These are phyloP conservation scores for Clarias pachynema DNA, from an alignment of 2,797 vertebrate genomes.

Conservation along the genomic window DNA sequence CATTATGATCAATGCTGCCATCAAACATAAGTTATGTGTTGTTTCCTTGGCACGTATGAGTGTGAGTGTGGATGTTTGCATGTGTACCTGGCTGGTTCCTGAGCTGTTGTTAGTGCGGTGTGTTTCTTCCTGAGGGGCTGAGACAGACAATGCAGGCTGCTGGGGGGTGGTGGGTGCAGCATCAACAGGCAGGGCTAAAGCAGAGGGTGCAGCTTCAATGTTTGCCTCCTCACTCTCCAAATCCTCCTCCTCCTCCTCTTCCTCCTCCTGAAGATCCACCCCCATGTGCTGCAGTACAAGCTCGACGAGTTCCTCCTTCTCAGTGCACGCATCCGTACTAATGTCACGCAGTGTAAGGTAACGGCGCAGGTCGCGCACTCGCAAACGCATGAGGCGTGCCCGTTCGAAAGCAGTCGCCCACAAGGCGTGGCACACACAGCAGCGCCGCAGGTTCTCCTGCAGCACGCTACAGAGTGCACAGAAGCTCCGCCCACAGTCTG, in stretches of 20 bases:
- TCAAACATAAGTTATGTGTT: not conserved
- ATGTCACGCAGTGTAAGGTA: slow-evolving; percentile 94
- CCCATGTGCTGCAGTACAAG: slow-evolving; percentile 89
- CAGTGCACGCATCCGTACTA: slow-evolving; percentile 90
- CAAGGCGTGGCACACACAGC: slow-evolving; percentile 89
- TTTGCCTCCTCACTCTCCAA: slow-evolving; percentile 57
- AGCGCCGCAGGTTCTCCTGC: slow-evolving; percentile 89
- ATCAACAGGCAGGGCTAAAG: slow-evolving; percentile 77
- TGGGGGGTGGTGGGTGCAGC: slow-evolving; percentile 76
- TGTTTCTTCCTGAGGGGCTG: slow-evolving; percentile 83
- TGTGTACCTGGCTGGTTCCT: slow-evolving; percentile 77
- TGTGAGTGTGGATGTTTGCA: slow-evolving; percentile 18
- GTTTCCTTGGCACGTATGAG: slow-evolving; percentile 1
- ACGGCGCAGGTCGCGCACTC: slow-evolving; percentile 94
- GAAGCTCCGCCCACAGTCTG: slow-evolving; percentile 95
- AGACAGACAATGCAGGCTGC: slow-evolving; percentile 73
- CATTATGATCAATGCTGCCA: not conserved
- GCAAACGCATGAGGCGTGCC: slow-evolving; percentile 89
- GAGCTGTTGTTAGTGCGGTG: slow-evolving; percentile 81
- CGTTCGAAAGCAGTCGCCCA: slow-evolving; percentile 92
- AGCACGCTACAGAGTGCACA: slow-evolving; percentile 91
- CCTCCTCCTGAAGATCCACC: slow-evolving; percentile 69
- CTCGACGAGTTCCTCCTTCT: slow-evolving; percentile 97
- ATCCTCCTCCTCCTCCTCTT: slow-evolving; percentile 70
- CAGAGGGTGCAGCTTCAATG: slow-evolving; percentile 74